Evolutionary conservation across 1,140 invertebrate genomes (phyloP).

Genomic region (Drosophila novamexicana): DNA sequence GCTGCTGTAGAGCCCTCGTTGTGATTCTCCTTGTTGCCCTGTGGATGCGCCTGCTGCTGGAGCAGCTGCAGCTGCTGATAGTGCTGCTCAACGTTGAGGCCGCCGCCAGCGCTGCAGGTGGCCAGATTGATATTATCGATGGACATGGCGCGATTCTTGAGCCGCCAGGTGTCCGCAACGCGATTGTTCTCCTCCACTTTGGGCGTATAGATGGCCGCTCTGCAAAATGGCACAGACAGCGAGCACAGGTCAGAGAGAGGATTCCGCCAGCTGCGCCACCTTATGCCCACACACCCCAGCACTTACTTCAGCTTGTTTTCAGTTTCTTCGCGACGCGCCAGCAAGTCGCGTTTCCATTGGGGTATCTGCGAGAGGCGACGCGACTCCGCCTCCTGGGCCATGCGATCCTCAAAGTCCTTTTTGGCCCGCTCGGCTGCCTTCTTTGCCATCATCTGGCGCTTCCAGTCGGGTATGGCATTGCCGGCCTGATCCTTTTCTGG

Average conservation of each 20-base stretch:
- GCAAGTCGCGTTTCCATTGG: slow-evolving; percentile 95
- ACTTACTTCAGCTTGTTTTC: slow-evolving; percentile 89
- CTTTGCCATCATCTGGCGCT: slow-evolving; percentile 96
- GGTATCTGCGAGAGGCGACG: slow-evolving; percentile 94
- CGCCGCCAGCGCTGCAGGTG: slow-evolving; percentile 15
- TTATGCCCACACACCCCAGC: slow-evolving; percentile 5
- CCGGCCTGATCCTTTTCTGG: slow-evolving; percentile 95
- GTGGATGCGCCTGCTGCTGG: slow-evolving; percentile 58
- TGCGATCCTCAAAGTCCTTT: slow-evolving; percentile 94
- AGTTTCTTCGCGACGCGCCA: slow-evolving; percentile 91
- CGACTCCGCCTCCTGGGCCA: slow-evolving; percentile 93
- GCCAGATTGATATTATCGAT: slow-evolving; percentile 86
- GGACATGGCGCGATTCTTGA: slow-evolving; percentile 86
- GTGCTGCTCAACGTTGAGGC: slow-evolving; percentile 67
- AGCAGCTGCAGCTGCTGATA: slow-evolving; percentile 72
- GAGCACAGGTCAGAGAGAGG: slow-evolving; percentile 46
- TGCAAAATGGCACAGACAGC: slow-evolving; percentile 73
- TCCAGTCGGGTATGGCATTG: slow-evolving; percentile 96
- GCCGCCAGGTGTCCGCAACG: slow-evolving; percentile 85
- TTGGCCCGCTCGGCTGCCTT: slow-evolving; percentile 96
- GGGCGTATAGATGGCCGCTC: slow-evolving; percentile 88
- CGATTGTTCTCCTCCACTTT: slow-evolving; percentile 87
- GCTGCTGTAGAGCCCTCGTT: slow-evolving; percentile 46
- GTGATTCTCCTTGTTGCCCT: slow-evolving; percentile 83
- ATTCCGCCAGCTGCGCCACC: slow-evolving; percentile 32